Evolutionary conservation across 2,797 vertebrate genomes (phyloP).

Genomic region (Fringilla coelebs): DNA sequence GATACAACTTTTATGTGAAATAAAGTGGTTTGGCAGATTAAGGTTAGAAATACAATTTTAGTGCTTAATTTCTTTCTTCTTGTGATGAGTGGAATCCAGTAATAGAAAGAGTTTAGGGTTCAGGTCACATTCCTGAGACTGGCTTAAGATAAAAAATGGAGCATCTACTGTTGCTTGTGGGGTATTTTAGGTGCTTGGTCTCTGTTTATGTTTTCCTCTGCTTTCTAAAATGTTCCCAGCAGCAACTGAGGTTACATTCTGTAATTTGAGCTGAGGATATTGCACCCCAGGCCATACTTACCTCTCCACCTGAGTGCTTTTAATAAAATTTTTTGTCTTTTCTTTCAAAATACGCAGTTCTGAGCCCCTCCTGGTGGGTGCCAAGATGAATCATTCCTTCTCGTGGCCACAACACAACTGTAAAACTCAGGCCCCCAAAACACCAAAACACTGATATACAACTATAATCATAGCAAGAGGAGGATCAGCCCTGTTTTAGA

Average conservation of each 20-base stretch:
- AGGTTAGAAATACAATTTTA: not conserved
- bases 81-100: not conserved
- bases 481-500: conserved; percentile 13
- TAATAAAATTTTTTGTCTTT: not conserved
- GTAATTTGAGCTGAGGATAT: conserved; percentile 12
- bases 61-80: not conserved
- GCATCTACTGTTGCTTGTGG: not conserved
- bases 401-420: not conserved
- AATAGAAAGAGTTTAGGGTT: not conserved
- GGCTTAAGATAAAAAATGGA: not conserved
- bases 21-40: not conserved
- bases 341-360: not conserved
- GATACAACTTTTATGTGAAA: not conserved
- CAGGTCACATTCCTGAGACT: not conserved
- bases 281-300: not conserved
- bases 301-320: not conserved
- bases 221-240: not conserved
- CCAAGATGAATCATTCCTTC: not conserved
- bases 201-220: not conserved
- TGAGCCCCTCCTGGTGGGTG: not conserved
- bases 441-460: not conserved
- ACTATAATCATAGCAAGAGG: conserved; percentile 2
- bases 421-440: not conserved
- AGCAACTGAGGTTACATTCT: not conserved
- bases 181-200: not conserved